Conservation (phyloP, 2,888 invertebrate species). For the Elmis aenea region DNA sequence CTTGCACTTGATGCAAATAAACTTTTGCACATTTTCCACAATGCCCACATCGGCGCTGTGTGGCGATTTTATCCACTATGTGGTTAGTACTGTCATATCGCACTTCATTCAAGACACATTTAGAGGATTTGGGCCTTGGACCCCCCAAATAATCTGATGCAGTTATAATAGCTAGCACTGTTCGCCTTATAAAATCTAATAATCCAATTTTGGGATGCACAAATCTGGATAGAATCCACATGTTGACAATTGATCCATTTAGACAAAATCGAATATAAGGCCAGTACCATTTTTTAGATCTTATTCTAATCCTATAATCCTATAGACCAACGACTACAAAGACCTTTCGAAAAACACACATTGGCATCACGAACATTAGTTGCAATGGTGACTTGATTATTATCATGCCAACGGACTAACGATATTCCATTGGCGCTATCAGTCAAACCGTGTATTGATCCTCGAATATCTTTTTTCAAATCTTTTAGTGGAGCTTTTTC, state of each 20-base stretch:
- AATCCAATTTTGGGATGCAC: slow-evolving; percentile 7
- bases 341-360: slow-evolving; percentile 10
- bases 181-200: slow-evolving; percentile 8
- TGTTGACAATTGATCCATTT: slow-evolving; percentile 16
- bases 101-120: slow-evolving; percentile 6
- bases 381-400: slow-evolving; percentile 15
- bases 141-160: slow-evolving; percentile 3
- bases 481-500: slow-evolving; percentile 11
- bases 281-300: slow-evolving; percentile 25
- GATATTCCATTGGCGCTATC: slow-evolving; percentile 2
- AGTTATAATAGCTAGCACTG: slow-evolving; percentile 5
- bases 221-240: slow-evolving; percentile 11
- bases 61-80: slow-evolving; percentile 5
- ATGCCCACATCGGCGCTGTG: slow-evolving; percentile 7
- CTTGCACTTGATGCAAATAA: slow-evolving; percentile 7
- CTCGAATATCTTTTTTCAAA: slow-evolving; percentile 9
- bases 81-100: slow-evolving; percentile 11
- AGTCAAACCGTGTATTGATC: slow-evolving; percentile 1
- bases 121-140: slow-evolving; percentile 7
- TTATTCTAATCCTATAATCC: slow-evolving; percentile 14
- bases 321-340: slow-evolving; percentile 19
- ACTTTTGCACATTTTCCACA: slow-evolving; percentile 13
- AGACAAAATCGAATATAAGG: slow-evolving; percentile 21
- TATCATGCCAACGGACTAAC: slow-evolving; percentile 16
- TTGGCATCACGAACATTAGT: slow-evolving; percentile 10